Base-by-base conservation (phyloP, 2,888 invertebrate genomes). In the Leucozona laternaria region DNA sequence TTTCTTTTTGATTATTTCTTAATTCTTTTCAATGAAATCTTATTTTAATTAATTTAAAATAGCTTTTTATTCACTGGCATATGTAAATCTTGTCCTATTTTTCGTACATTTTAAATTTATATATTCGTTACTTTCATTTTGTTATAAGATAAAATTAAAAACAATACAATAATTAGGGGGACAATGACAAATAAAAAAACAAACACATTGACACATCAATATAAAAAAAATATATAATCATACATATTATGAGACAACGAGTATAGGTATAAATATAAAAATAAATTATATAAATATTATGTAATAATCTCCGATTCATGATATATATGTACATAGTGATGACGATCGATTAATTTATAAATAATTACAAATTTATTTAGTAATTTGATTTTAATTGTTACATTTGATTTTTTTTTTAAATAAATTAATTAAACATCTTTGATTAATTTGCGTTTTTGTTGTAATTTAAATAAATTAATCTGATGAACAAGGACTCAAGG, bases 381-480 rank as follows among this genome's bases (percentile, higher is more conserved):
- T n/a, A 8, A 72, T 37, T n/a, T 45, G 25, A 60, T 73, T 78
- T 11, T 25, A 53, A 45, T 45, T 43, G 10, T 48, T 57, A 73
- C 66, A 80, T 34, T 57, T 73, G 43, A 22, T 66, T 34, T 11
- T 75, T 37, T 43, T n/a, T 57, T 72, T 31, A 31, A 71, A 64
- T 79, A 20, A 43, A 71, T 57, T 71, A 1, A 25, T 25, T 17
- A 31, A 45, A 71, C 45, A 60, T 77, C 53, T 71, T 85, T 77
- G 17, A 71, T 72, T 55, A 28, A 55, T 40, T 55, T 40, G 43
- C 45, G 62, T 70, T 55, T 73, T 62, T 62, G 62, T 68, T 86
- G 81, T 79, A 86, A 82, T 82, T 86, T 71, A 13, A 86, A 86
- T 86, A 86, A 86, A 86, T 86, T 86, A 86, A 86, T 86, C 78